Conservation (phyloP, 2,113 vertebrate genomes). For the Paedocypris sp. region DNA sequence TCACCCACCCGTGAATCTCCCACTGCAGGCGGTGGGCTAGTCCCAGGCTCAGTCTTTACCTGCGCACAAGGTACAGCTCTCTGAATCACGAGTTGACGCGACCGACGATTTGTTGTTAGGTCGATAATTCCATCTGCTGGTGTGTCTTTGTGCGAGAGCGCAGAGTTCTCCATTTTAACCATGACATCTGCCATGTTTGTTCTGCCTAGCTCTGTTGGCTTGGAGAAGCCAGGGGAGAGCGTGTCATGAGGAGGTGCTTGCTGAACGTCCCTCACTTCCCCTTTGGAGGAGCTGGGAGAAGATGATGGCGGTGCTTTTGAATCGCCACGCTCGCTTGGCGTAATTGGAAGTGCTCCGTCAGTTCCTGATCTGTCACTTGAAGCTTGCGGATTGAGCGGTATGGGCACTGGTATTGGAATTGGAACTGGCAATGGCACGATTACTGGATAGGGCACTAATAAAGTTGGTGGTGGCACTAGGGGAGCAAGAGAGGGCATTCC, state of each 20-base stretch:
- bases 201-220: conserved; percentile 70
- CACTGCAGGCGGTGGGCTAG: conserved; percentile 35
- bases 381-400: conserved; percentile 79
- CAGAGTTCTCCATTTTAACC: conserved; percentile 73
- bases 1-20: conserved; percentile 14
- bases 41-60: conserved; percentile 79
- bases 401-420: conserved; percentile 92
- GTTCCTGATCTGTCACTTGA: conserved; percentile 78
- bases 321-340: conserved; percentile 66
- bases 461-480: conserved; percentile 89
- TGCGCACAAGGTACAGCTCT: conserved; percentile 71
- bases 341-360: conserved; percentile 67
- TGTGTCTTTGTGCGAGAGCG: conserved; percentile 60
- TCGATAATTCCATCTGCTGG: conserved; percentile 89
- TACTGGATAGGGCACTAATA: conserved; percentile 94
- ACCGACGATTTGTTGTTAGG: conserved; percentile 79
- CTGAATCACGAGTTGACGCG: conserved; percentile 85
- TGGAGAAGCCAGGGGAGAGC: conserved; percentile 68
- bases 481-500: conserved; percentile 92
- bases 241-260: conserved; percentile 64
- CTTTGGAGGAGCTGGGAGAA: conserved; percentile 55
- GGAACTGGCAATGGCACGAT: conserved; percentile 94
- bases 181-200: conserved; percentile 75
- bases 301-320: conserved; percentile 65
- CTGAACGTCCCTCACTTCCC: conserved; percentile 64